Evolutionary conservation across 2,797 vertebrate genomes (phyloP).

Genomic region (Tachyglossus aculeatus): DNA sequence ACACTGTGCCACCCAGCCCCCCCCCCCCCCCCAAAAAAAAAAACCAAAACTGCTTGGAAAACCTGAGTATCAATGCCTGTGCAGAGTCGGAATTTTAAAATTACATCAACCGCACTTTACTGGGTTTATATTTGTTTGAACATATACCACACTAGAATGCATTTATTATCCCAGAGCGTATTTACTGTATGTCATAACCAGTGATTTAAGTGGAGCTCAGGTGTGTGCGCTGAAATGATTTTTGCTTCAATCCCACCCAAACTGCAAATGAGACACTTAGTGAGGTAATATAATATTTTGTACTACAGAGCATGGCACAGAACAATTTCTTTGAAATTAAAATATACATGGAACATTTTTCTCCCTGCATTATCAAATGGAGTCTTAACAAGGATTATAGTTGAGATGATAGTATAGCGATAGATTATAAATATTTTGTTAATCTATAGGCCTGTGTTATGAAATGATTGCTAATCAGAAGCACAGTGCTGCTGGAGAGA

Average conservation of each 20-base stretch:
- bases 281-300: not conserved
- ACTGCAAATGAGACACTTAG: not conserved
- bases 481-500: not conserved
- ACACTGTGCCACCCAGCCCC: too few species aligned
- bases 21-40: too few species aligned
- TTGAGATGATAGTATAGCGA: accelerated
- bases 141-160: not conserved
- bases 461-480: not conserved
- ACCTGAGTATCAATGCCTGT: too few species aligned
- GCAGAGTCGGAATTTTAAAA: too few species aligned
- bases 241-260: not conserved
- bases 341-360: not conserved
- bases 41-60: too few species aligned
- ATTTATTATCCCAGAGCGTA: accelerated
- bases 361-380: not conserved
- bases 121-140: too few species aligned
- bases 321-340: not conserved
- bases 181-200: not conserved
- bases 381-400: not conserved
- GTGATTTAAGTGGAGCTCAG: not conserved
- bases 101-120: too few species aligned
- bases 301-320: not conserved
- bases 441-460: not conserved
- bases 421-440: not conserved
- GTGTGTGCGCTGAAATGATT: accelerated